A percentile compares a stretch with the other conserved stretches of the same genome.
phyloP scores from a whole-genome alignment of 2,888 invertebrate genomes.

The Elegia similella region DNA sequence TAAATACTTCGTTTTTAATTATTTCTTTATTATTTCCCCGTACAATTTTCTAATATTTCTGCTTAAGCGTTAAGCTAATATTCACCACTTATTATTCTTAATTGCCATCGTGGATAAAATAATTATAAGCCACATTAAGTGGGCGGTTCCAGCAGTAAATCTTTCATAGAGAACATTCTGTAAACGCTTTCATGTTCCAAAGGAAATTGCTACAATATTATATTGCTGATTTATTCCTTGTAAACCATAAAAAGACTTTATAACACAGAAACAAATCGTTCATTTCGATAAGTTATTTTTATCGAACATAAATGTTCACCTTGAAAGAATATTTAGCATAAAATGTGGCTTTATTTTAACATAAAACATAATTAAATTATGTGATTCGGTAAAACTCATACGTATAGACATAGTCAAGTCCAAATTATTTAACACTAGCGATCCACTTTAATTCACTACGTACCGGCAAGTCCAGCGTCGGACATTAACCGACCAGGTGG shows the following conservation, averaged over 20 bases:
- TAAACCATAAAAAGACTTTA: conserved; percentile 7
- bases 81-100: not conserved
- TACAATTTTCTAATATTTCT: not conserved
- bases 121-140: conserved; percentile 3
- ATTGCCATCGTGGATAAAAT: conserved; percentile 4
- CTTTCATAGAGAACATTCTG: conserved; percentile 5
- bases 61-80: not conserved
- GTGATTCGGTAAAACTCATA: too few relatives aligned
- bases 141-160: not conserved
- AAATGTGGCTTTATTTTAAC: not conserved
- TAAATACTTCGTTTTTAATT: too few relatives aligned
- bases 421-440: too few relatives aligned
- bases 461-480: too few relatives aligned
- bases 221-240: conserved; percentile 10
- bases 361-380: not conserved
- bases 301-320: not conserved
- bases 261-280: conserved; percentile 4
- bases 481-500: too few relatives aligned
- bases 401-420: too few relatives aligned
- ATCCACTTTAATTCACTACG: too few relatives aligned
- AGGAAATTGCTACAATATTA: conserved; percentile 10
- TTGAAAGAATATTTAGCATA: not conserved
- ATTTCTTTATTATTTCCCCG: not conserved
- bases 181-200: conserved; percentile 10
- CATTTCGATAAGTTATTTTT: conserved; percentile 2